A percentile compares a stretch with the other conserved stretches of the same genome.
phyloP scores from a whole-genome alignment of 2,888 invertebrate genomes.

The Tromatobia lineatoria region DNA sequence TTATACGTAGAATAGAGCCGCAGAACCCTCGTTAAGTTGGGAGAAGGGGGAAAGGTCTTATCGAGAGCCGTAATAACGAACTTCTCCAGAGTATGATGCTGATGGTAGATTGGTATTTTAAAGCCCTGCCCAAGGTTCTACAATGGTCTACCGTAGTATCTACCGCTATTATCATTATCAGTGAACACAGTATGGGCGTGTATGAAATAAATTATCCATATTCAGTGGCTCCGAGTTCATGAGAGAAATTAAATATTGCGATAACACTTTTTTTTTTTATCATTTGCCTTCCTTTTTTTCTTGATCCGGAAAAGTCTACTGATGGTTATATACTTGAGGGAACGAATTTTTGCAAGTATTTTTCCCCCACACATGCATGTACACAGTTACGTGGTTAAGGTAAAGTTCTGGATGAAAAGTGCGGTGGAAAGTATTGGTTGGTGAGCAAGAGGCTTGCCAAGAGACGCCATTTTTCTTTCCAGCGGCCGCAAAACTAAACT shows the following conservation, averaged over 20 bases:
- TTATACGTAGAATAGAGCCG: constrained; percentile 49
- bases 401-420: constrained; percentile 45
- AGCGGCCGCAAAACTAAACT: constrained; percentile 76
- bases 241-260: constrained; percentile 12
- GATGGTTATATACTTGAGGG: constrained; percentile 12
- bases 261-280: not conserved
- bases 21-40: constrained; percentile 63
- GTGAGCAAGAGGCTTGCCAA: not conserved
- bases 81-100: constrained; percentile 41
- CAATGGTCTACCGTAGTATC: constrained; percentile 10
- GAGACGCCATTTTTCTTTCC: constrained; percentile 75
- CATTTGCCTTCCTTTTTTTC: not conserved
- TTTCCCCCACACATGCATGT: constrained; percentile 1
- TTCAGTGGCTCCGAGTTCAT: constrained; percentile 27
- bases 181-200: constrained; percentile 38
- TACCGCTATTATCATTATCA: constrained; percentile 56
- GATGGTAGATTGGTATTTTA: constrained; percentile 61
- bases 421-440: constrained; percentile 19
- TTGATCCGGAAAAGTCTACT: constrained; percentile 35
- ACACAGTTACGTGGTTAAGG: not conserved
- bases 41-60: constrained; percentile 58
- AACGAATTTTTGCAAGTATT: constrained; percentile 19
- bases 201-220: constrained; percentile 49
- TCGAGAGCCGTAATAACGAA: constrained; percentile 60
- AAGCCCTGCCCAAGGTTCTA: constrained; percentile 23